Percentiles rank a stretch among this genome's conserved stretches.
Conservation (phyloP, 2,113 vertebrate species). For the Cathartes aura region DNA sequence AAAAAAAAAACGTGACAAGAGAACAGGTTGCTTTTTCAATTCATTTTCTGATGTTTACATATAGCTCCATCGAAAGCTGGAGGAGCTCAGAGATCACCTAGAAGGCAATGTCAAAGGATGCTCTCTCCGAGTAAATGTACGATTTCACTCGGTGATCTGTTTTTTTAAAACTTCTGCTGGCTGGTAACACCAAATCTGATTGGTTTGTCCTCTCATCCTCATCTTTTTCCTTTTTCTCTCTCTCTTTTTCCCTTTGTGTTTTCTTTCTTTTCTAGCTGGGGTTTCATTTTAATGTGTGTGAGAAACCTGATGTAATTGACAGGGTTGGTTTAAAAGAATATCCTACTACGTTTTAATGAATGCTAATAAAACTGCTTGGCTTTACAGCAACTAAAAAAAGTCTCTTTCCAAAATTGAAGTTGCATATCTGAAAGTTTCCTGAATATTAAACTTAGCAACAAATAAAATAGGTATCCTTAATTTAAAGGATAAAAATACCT, state of each 20-base stretch:
- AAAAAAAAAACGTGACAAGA: conserved; percentile 35
- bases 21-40: conserved; percentile 78
- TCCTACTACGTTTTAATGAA: neutral
- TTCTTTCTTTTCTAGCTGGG: conserved; percentile 66
- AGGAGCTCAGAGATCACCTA: conserved; percentile 82
- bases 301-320: conserved; percentile 43
- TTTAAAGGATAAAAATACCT: neutral
- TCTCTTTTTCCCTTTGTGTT: conserved; percentile 28
- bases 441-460: neutral
- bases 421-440: neutral
- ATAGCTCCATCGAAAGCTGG: conserved; percentile 82
- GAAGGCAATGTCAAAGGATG: conserved; percentile 80
- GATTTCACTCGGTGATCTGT: conserved; percentile 76
- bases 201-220: conserved; percentile 77
- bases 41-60: conserved; percentile 82
- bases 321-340: conserved; percentile 21
- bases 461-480: neutral
- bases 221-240: conserved; percentile 66
- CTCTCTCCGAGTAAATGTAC: conserved; percentile 81
- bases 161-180: conserved; percentile 63
- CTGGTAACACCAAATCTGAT: conserved; percentile 70
- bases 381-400: conserved; percentile 24
- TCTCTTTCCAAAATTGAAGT: conserved; percentile 37
- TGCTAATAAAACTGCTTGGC: conserved; percentile 12
- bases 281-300: conserved; percentile 68